A percentile compares a stretch with the other conserved stretches of the same genome.
These are phyloP conservation scores for Blera fallax DNA, from an alignment of 2,888 invertebrate species.

Conservation along the genomic window DNA sequence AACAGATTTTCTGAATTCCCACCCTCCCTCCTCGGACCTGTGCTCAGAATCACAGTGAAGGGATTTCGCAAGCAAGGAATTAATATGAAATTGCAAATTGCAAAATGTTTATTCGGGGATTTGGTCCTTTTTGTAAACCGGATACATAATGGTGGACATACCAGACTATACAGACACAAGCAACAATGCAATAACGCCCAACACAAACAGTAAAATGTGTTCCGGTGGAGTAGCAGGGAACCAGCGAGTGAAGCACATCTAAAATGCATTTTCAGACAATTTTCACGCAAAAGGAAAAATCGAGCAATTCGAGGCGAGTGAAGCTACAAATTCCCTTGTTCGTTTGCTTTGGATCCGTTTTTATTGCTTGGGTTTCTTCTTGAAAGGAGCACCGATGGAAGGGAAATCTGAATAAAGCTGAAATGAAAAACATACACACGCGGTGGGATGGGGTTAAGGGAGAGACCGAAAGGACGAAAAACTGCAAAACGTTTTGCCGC, in stretches of 20 bases:
- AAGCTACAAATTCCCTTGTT: conserved; percentile 13
- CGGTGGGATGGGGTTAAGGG: neutral
- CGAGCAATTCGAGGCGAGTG: neutral
- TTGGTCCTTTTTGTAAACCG: conserved; percentile 24
- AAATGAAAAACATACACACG: conserved; percentile 12
- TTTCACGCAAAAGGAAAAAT: conserved; percentile 2
- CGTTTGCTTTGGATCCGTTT: neutral
- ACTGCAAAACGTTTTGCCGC: neutral
- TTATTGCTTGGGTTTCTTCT: neutral
- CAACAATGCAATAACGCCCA: conserved; percentile 22
- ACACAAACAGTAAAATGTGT: conserved; percentile 19
- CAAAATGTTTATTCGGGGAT: conserved; percentile 36
- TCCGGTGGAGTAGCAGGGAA: neutral
- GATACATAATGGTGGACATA: conserved; percentile 22
- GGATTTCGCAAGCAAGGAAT: conserved; percentile 45
- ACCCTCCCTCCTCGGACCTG: neutral
- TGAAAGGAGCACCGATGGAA: neutral
- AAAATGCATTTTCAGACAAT: conserved; percentile 17
- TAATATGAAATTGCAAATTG: conserved; percentile 61
- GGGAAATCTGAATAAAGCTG: conserved; percentile 31
- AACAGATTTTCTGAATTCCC: conserved; percentile 39
- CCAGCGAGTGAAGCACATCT: conserved; percentile 10
- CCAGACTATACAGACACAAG: neutral
- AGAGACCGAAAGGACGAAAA: neutral
- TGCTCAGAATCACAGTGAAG: neutral